Evolutionary conservation across 2,888 invertebrate genomes (phyloP).

Genomic region (Minunthozetes semirufus): DNA sequence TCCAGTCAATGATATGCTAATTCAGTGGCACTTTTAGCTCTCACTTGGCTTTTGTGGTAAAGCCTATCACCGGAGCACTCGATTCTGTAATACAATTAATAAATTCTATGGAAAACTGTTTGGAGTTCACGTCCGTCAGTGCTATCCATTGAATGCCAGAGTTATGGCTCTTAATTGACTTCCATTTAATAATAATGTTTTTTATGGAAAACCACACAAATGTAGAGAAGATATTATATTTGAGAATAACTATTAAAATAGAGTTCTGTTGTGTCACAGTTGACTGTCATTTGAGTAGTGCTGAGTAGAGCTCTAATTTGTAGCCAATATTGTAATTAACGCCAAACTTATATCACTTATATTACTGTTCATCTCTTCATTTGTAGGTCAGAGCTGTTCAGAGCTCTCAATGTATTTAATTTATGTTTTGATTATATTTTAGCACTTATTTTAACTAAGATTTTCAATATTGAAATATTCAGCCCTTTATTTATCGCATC

Average conservation of each 20-base stretch:
- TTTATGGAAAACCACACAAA: background rate
- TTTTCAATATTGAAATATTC: no score
- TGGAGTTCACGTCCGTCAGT: conserved; percentile 1
- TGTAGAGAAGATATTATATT: background rate
- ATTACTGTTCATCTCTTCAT: background rate
- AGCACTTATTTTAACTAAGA: no score
- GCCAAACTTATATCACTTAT: background rate
- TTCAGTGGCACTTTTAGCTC: conserved; percentile 17
- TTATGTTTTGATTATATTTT: no score
- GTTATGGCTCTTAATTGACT: conserved; percentile 8
- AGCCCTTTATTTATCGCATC: background rate
- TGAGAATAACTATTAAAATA: background rate
- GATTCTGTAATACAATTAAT: conserved; percentile 15
- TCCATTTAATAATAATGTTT: conserved; percentile 4
- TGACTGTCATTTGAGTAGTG: background rate
- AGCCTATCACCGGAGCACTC: background rate
- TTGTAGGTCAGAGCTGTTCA: conserved; percentile 21
- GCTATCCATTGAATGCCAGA: background rate
- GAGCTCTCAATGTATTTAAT: background rate
- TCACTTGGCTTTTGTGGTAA: background rate
- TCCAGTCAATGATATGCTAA: conserved; percentile 17
- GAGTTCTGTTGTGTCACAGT: background rate
- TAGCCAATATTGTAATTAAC: conserved; percentile 26
- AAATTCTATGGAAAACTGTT: background rate
- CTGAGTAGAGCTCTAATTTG: background rate